Percentiles rank a stretch among this genome's conserved stretches.
phyloP scores from a whole-genome alignment of 2,888 invertebrate species.

The Ectemnius cavifrons region DNA sequence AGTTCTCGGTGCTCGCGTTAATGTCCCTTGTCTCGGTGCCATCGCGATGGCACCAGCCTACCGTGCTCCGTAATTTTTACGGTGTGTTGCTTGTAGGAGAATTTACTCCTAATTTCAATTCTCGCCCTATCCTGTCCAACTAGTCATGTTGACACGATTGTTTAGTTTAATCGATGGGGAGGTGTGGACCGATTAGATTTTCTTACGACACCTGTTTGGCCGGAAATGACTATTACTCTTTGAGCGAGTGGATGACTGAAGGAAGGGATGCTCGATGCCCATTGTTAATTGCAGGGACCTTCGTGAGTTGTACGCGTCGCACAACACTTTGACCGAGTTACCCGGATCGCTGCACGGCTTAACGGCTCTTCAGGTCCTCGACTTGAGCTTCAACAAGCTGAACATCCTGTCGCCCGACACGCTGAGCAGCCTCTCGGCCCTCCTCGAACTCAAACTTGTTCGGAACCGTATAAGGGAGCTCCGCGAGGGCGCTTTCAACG shows the following conservation, averaged over 20 bases:
- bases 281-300: constrained; percentile 81
- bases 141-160: no score
- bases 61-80: constrained; percentile 56
- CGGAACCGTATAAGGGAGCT: constrained; percentile 87
- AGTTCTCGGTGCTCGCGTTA: constrained; percentile 66
- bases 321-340: constrained; percentile 86
- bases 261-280: constrained; percentile 50
- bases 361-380: constrained; percentile 84
- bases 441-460: constrained; percentile 86
- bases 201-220: neutral
- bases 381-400: constrained; percentile 89
- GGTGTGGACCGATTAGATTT: no score
- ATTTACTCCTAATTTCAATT: neutral
- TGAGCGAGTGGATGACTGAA: constrained; percentile 30
- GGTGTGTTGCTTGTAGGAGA: neutral
- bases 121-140: no score
- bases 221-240: constrained; percentile 30
- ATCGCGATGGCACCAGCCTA: constrained; percentile 60
- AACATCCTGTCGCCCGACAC: constrained; percentile 84
- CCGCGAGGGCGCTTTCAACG: constrained; percentile 85
- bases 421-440: constrained; percentile 84
- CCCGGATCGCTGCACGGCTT: constrained; percentile 86
- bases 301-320: constrained; percentile 87
- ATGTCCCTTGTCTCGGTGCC: constrained; percentile 58
- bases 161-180: no score